Conservation (phyloP, 2,888 invertebrate genomes). For the Odiellus spinosus region DNA sequence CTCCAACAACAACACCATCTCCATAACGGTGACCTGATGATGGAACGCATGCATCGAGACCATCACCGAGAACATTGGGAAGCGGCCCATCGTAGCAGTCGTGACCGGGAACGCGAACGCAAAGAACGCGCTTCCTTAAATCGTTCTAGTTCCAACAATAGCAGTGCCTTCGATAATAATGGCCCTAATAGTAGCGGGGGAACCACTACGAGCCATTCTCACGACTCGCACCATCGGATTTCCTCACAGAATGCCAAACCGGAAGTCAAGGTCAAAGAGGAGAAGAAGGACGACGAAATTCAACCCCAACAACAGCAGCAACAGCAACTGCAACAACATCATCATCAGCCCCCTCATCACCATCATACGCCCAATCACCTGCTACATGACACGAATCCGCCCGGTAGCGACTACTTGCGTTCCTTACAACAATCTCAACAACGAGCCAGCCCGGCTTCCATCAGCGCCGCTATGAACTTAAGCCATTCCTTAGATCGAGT, state of each 20-base stretch:
- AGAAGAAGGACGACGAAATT: conserved; percentile 10
- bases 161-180: neutral
- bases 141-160: conserved; percentile 1
- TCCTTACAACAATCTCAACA: conserved; percentile 3
- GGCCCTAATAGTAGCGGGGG: neutral
- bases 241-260: conserved; percentile 1
- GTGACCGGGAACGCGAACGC: neutral
- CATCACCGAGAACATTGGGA: neutral
- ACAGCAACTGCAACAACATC: neutral
- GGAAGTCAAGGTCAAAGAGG: conserved; percentile 14
- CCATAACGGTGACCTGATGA: neutral
- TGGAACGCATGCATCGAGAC: neutral
- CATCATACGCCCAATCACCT: neutral
- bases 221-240: neutral
- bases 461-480: conserved; percentile 2
- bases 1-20: conserved; percentile 2
- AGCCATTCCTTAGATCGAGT: conserved; percentile 6
- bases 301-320: neutral
- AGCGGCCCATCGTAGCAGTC: neutral
- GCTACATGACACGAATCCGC: conserved; percentile 5
- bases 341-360: neutral
- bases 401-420: conserved; percentile 1
- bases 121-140: neutral
- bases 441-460: conserved; percentile 4
- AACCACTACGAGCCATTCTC: neutral